Conservation (phyloP, 2,797 vertebrate genomes). For the Nasua narica region DNA sequence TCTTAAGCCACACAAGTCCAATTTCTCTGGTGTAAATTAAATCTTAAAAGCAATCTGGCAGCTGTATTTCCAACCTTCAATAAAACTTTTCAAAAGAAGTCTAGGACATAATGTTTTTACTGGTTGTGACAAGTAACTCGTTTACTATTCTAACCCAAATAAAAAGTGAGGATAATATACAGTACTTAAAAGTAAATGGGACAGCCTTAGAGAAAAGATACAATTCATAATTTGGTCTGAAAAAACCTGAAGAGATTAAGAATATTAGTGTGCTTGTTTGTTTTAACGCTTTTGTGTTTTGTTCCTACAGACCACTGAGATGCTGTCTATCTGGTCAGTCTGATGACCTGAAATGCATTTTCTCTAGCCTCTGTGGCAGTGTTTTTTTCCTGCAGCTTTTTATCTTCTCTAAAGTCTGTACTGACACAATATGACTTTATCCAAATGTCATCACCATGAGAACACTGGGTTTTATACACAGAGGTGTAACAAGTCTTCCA, state of each 20-base stretch:
- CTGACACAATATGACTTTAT: background rate
- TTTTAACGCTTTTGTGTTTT: background rate
- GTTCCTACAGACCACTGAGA: background rate
- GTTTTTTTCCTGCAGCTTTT: background rate
- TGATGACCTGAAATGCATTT: background rate
- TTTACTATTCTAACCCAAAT: background rate
- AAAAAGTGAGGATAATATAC: background rate
- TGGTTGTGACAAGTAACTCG: background rate
- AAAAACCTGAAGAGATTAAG: background rate
- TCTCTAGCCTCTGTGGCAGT: background rate
- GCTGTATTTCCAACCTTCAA: background rate
- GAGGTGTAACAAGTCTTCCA: background rate
- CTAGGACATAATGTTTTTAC: background rate
- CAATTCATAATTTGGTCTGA: background rate
- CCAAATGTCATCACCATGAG: background rate
- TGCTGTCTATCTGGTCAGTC: background rate
- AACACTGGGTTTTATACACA: background rate
- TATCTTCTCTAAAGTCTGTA: background rate
- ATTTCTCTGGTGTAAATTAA: background rate
- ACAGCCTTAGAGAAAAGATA: background rate
- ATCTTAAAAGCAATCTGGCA: background rate
- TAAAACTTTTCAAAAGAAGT: background rate
- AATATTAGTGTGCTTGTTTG: background rate
- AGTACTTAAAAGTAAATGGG: background rate
- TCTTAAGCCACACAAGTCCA: background rate